These are phyloP conservation scores for Poeciliopsis paucimaculata DNA, from an alignment of 2,797 vertebrate genomes.

Conservation along the genomic window DNA sequence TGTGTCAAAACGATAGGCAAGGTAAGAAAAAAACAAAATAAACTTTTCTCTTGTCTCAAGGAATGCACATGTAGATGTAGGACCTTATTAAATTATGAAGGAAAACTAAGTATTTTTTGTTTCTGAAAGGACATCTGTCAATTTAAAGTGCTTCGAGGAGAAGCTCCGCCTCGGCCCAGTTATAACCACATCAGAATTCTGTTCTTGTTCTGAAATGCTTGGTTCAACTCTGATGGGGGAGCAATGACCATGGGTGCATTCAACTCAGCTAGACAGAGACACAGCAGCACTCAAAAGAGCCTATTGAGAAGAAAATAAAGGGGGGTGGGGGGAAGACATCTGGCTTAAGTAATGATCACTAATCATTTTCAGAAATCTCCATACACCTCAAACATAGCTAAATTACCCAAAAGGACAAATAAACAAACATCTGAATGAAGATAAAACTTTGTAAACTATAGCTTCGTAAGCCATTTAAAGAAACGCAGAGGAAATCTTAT, in stretches of 20 bases:
- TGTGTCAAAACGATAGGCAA: background rate
- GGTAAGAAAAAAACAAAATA: background rate
- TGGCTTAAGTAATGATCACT: conserved; percentile 26
- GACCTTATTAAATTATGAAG: background rate
- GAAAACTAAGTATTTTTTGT: background rate
- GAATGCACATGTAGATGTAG: background rate
- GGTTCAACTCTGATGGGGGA: conserved; percentile 47
- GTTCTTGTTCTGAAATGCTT: conserved; percentile 46
- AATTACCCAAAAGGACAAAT: background rate
- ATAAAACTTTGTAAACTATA: background rate
- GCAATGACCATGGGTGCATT: conserved; percentile 40
- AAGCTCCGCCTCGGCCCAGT: conserved; percentile 26
- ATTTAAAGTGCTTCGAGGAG: conserved; percentile 15
- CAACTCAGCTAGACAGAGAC: conserved; percentile 40
- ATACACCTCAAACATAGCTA: background rate
- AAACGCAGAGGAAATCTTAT: conserved; percentile 33
- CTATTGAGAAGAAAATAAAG: conserved; percentile 5
- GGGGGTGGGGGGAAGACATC: conserved; percentile 33
- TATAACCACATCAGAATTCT: conserved; percentile 59
- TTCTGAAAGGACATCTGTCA: conserved; percentile 39
- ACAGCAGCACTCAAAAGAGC: conserved; percentile 29
- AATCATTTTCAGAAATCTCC: conserved; percentile 4
- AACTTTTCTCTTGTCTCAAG: background rate
- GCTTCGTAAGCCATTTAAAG: conserved; percentile 12
- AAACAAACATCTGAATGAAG: conserved; percentile 4